Evolutionary conservation across 64 coral and sea anemone species (phyloP).

Genomic region (Dendrophyllia cribrosa): DNA sequence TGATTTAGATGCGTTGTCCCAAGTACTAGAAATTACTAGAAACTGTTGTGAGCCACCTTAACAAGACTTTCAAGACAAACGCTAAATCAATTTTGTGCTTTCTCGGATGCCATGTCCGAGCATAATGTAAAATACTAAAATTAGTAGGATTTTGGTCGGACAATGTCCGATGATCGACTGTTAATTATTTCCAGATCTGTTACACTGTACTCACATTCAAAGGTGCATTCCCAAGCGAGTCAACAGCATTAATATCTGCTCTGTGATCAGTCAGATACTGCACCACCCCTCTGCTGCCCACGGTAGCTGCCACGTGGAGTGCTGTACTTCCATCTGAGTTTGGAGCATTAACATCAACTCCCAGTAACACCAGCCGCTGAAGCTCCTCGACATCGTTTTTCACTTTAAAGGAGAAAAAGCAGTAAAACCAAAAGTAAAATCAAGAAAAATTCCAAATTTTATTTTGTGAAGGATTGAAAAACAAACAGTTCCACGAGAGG

Average conservation of each 20-base stretch:
- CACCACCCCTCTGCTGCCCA: slow-evolving; percentile 75
- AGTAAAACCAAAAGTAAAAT: not conserved
- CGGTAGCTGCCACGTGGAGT: slow-evolving; percentile 73
- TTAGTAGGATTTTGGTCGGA: too few relatives aligned
- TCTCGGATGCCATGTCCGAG: too few relatives aligned
- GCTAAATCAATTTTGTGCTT: too few relatives aligned
- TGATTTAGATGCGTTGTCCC: too few relatives aligned
- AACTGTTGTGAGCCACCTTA: too few relatives aligned
- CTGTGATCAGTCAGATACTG: slow-evolving; percentile 91
- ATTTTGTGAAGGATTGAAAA: too few relatives aligned
- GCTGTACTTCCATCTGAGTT: slow-evolving; percentile 73
- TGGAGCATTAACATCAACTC: slow-evolving; percentile 76
- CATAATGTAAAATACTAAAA: too few relatives aligned
- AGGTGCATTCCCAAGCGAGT: slow-evolving; percentile 82
- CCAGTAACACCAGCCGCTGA: slow-evolving; percentile 71
- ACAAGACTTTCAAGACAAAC: too few relatives aligned
- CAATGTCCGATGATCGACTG: too few relatives aligned
- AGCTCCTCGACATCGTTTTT: slow-evolving; percentile 80
- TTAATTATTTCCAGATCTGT: too few relatives aligned
- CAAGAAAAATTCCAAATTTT: not conserved
- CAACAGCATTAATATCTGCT: slow-evolving; percentile 88
- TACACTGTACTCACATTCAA: slow-evolving; percentile 79
- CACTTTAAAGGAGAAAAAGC: slow-evolving; percentile 38
- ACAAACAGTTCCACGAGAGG: too few relatives aligned
- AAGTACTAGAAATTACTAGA: too few relatives aligned